Percentiles rank a stretch among this genome's conserved stretches.
phyloP scores from a whole-genome alignment of 2,888 invertebrate species.

The Caenorhabditis becei region DNA sequence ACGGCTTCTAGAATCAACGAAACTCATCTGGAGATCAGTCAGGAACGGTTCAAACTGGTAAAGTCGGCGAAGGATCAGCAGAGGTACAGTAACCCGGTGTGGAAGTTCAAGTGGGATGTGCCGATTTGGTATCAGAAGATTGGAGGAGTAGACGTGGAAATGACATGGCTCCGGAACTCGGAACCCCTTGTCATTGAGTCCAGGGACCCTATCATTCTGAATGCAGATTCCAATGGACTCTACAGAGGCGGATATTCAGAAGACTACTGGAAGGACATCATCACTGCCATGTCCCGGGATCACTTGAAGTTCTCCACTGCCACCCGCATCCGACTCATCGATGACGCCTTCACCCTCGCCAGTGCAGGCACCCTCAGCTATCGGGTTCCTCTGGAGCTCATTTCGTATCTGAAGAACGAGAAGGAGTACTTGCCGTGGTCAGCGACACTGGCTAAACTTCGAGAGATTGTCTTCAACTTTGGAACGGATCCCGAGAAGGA shows the following conservation, averaged over 20 bases:
- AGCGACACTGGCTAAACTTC: constrained; percentile 28
- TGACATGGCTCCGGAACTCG: constrained; percentile 73
- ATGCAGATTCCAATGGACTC: constrained; percentile 77
- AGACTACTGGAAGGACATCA: constrained; percentile 72
- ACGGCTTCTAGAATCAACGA: constrained; percentile 67
- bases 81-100: constrained; percentile 71
- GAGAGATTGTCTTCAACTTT: constrained; percentile 28
- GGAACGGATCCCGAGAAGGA: constrained; percentile 62
- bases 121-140: constrained; percentile 79
- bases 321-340: constrained; percentile 67
- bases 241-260: constrained; percentile 79
- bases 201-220: constrained; percentile 70
- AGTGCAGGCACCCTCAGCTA: constrained; percentile 62
- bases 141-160: constrained; percentile 55
- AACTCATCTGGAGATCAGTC: constrained; percentile 66
- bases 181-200: constrained; percentile 42
- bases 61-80: constrained; percentile 63
- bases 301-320: constrained; percentile 27
- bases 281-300: constrained; percentile 58
- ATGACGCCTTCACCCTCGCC: constrained; percentile 68
- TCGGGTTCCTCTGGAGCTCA: constrained; percentile 54
- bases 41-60: constrained; percentile 75
- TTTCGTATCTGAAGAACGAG: constrained; percentile 64
- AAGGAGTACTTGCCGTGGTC: constrained; percentile 56
- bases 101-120: constrained; percentile 79